Conservation (phyloP, 2,888 invertebrate genomes). For the Teinopalpus imperialis region DNA sequence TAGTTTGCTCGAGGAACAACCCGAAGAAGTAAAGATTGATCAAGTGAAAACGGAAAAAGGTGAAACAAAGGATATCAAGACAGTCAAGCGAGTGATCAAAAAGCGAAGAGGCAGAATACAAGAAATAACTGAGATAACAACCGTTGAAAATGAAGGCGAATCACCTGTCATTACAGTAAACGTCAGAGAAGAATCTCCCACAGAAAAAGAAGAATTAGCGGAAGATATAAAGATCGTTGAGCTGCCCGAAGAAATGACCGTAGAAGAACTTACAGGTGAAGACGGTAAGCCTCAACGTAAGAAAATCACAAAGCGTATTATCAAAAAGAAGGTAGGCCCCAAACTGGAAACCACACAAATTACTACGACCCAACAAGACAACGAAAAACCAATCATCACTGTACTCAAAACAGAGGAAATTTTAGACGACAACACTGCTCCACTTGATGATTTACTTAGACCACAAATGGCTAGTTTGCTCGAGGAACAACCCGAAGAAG, state of each 20-base stretch:
- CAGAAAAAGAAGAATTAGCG: slow-evolving; percentile 31
- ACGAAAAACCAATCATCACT: too few species aligned
- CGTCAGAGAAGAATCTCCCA: slow-evolving; percentile 26
- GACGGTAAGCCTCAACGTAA: slow-evolving; percentile 33
- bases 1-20: too few species aligned
- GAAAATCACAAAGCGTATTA: slow-evolving; percentile 45
- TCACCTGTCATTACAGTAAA: slow-evolving; percentile 36
- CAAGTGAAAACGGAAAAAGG: background rate
- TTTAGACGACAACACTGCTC: slow-evolving; percentile 33
- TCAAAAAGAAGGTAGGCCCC: slow-evolving; percentile 43
- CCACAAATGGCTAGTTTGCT: slow-evolving; percentile 27
- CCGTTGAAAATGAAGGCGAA: slow-evolving; percentile 32
- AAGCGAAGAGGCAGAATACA: slow-evolving; percentile 36
- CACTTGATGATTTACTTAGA: slow-evolving; percentile 27
- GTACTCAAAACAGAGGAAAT: slow-evolving; percentile 31
- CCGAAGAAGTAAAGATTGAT: too few species aligned
- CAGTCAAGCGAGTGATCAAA: slow-evolving; percentile 4
- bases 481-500: too few species aligned
- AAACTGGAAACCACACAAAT: slow-evolving; percentile 36
- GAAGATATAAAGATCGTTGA: slow-evolving; percentile 33
- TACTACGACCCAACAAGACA: too few species aligned
- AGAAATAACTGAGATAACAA: slow-evolving; percentile 35
- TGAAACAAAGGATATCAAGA: too few species aligned
- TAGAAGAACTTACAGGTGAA: slow-evolving; percentile 46
- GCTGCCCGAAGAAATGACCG: slow-evolving; percentile 40